Evolutionary conservation across 2,888 invertebrate species (phyloP).

Genomic region (Melikaiella ostensackeni): DNA sequence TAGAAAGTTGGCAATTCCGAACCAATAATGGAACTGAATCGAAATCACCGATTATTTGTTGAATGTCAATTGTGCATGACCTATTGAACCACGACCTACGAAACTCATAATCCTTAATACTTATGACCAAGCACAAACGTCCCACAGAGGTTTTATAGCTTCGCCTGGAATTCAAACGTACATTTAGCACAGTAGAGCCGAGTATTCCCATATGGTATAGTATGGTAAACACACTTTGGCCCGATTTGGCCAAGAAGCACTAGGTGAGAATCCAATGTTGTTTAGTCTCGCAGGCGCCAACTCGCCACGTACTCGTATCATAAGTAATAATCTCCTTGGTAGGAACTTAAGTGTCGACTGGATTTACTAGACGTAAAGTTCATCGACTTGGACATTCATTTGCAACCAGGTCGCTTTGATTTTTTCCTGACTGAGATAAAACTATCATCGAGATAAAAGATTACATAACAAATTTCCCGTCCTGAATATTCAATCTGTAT

Average conservation of each 20-base stretch:
- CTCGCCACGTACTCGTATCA: constrained; percentile 26
- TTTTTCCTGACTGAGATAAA: constrained; percentile 19
- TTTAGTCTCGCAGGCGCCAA: constrained; percentile 37
- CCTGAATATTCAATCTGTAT: neutral
- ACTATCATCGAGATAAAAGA: constrained; percentile 15
- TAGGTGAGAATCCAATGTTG: constrained; percentile 34
- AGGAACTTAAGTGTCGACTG: constrained; percentile 31
- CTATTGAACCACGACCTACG: neutral
- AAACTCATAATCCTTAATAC: constrained; percentile 8
- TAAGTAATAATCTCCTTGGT: constrained; percentile 34
- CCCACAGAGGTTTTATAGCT: neutral
- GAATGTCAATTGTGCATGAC: neutral
- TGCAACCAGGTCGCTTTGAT: constrained; percentile 11
- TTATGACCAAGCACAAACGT: constrained; percentile 4
- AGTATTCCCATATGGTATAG: neutral
- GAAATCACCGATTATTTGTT: neutral
- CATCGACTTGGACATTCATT: constrained; percentile 23
- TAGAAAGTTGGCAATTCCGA: neutral
- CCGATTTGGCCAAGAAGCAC: constrained; percentile 5
- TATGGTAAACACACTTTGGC: constrained; percentile 5
- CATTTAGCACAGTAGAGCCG: neutral
- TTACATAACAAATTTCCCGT: constrained; percentile 17
- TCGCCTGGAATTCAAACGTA: neutral
- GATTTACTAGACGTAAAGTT: constrained; percentile 20
- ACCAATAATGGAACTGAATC: neutral